A percentile compares a stretch with the other conserved stretches of the same genome.
These are phyloP conservation scores for Pedionomus torquatus DNA, from an alignment of 2,113 vertebrate species.

Conservation along the genomic window DNA sequence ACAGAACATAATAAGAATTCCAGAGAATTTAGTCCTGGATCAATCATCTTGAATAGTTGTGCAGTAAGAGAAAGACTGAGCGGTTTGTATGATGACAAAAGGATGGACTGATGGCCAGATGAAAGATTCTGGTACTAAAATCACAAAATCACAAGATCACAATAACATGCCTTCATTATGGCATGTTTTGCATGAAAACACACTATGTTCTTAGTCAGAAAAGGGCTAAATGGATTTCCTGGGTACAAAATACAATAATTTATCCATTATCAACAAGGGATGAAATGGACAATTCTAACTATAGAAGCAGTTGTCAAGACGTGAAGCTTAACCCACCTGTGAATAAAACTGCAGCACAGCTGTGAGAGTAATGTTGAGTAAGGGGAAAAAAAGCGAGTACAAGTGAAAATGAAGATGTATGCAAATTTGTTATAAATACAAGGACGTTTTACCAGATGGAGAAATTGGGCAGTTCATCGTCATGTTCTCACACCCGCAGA, in stretches of 20 bases:
- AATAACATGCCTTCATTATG: background rate
- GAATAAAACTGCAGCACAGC: background rate
- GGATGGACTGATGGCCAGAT: background rate
- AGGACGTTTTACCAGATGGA: conserved; percentile 70
- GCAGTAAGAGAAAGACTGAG: background rate
- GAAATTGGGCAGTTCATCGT: conserved; percentile 63
- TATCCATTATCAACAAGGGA: background rate
- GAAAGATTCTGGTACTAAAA: background rate
- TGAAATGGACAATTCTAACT: background rate
- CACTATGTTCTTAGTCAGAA: background rate
- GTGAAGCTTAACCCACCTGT: background rate
- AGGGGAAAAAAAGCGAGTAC: background rate
- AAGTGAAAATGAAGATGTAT: conserved; percentile 24
- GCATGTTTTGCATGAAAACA: background rate
- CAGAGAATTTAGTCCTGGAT: background rate
- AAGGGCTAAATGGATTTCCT: background rate
- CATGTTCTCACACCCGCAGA: conserved; percentile 70
- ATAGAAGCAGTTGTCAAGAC: background rate
- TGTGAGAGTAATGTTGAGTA: background rate
- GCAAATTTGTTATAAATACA: conserved; percentile 51
- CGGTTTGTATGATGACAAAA: background rate
- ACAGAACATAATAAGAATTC: background rate
- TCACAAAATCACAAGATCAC: background rate
- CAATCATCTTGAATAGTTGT: background rate
- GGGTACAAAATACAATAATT: background rate